These are phyloP conservation scores for Meles meles DNA, from an alignment of 2,113 vertebrate species.

Conservation along the genomic window DNA sequence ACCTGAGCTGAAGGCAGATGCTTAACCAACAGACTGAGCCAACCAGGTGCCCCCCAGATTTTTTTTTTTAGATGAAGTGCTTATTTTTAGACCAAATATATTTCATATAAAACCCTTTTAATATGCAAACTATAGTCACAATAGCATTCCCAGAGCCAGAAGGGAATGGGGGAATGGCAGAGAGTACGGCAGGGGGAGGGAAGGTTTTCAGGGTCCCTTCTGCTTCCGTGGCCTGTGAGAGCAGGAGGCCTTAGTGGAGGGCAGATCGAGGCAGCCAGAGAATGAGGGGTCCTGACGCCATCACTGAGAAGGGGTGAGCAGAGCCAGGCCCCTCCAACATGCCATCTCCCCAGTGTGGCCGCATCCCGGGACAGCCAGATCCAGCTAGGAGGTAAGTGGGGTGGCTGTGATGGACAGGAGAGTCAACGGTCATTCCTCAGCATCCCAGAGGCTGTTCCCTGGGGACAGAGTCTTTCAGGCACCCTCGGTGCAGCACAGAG, in stretches of 20 bases:
- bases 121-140: constrained; percentile 16
- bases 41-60: background rate
- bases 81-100: constrained; percentile 37
- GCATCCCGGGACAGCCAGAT: background rate
- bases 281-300: background rate
- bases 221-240: background rate
- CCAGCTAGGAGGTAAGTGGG: background rate
- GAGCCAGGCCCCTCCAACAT: background rate
- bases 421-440: background rate
- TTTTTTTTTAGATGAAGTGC: background rate
- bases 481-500: background rate
- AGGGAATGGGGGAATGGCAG: background rate
- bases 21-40: background rate
- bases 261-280: background rate
- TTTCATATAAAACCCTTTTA: constrained; percentile 39
- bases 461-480: background rate
- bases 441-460: background rate
- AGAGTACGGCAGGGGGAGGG: background rate
- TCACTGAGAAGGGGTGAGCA: too few relatives aligned
- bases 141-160: background rate
- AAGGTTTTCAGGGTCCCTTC: background rate
- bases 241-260: background rate
- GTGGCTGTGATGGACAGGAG: background rate
- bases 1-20: background rate
- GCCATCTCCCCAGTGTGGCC: background rate